A percentile compares a stretch with the other conserved stretches of the same genome.
Conservation (phyloP, 1,140 invertebrate genomes). For the Heliconius melpomene region DNA sequence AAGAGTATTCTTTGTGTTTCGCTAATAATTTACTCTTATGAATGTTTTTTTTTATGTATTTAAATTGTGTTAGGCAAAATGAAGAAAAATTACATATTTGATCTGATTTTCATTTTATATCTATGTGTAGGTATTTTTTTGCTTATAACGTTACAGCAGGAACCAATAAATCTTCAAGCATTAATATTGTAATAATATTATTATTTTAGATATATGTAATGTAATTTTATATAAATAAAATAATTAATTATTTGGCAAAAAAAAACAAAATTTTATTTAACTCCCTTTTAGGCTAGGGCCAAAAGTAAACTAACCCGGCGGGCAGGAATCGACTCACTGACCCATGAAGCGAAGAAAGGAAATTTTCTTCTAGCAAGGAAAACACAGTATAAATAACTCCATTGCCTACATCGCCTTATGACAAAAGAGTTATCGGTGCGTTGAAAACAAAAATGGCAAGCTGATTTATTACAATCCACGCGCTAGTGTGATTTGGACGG, state of each 20-base stretch:
- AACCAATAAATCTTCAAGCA: too few species aligned
- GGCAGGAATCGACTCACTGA: conserved; percentile 77
- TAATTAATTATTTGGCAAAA: not conserved
- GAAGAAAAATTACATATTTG: too few species aligned
- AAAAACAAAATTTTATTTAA: not conserved
- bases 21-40: too few species aligned
- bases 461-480: conserved; percentile 67
- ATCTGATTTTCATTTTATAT: too few species aligned
- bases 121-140: too few species aligned
- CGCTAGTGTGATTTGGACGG: conserved; percentile 56
- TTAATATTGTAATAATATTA: too few species aligned
- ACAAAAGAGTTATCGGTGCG: conserved; percentile 81
- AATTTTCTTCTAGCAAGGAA: conserved; percentile 77
- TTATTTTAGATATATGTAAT: too few species aligned
- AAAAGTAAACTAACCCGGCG: conserved; percentile 39
- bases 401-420: conserved; percentile 79
- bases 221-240: not conserved
- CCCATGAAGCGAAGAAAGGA: conserved; percentile 80
- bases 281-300: not conserved
- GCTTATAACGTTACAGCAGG: too few species aligned
- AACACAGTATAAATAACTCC: conserved; percentile 81
- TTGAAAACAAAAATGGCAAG: conserved; percentile 80
- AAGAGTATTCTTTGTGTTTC: too few species aligned
- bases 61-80: too few species aligned
- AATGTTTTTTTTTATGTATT: not conserved